Evolutionary conservation across 2,113 vertebrate genomes (phyloP).

Genomic region (Oreochromis spilurus): DNA sequence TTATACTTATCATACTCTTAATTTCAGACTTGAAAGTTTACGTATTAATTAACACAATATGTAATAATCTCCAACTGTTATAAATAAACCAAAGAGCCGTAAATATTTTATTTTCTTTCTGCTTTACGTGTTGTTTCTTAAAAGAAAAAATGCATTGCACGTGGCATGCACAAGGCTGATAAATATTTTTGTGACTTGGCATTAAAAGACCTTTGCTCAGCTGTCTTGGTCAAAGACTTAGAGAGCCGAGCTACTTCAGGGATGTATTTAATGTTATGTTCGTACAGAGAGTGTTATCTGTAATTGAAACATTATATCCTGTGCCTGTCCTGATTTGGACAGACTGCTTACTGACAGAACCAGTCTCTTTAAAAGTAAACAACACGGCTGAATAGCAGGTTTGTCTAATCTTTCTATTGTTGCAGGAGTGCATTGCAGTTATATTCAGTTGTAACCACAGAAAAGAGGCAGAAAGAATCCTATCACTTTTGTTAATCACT

Average conservation of each 20-base stretch:
- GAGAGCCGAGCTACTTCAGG: background rate
- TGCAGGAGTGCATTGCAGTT: background rate
- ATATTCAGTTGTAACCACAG: background rate
- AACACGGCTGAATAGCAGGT: background rate
- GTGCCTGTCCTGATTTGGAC: background rate
- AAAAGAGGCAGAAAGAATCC: background rate
- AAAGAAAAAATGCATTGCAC: background rate
- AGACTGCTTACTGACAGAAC: slow-evolving; percentile 1
- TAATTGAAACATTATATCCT: slow-evolving; percentile 50
- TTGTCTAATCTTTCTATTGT: background rate
- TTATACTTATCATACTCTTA: background rate
- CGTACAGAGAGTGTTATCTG: background rate
- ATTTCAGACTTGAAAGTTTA: background rate
- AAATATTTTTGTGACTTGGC: slow-evolving; percentile 4
- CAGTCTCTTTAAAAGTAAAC: background rate
- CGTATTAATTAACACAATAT: background rate
- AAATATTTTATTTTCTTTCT: background rate
- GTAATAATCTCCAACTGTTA: background rate
- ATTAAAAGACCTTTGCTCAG: slow-evolving; percentile 23
- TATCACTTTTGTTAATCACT: background rate
- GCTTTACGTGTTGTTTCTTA: background rate
- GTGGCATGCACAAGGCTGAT: background rate
- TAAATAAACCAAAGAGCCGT: background rate
- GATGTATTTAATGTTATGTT: slow-evolving; percentile 8
- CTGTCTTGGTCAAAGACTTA: background rate